Conservation (phyloP, 2,888 invertebrate genomes). For the Synergus laeviventris region DNA sequence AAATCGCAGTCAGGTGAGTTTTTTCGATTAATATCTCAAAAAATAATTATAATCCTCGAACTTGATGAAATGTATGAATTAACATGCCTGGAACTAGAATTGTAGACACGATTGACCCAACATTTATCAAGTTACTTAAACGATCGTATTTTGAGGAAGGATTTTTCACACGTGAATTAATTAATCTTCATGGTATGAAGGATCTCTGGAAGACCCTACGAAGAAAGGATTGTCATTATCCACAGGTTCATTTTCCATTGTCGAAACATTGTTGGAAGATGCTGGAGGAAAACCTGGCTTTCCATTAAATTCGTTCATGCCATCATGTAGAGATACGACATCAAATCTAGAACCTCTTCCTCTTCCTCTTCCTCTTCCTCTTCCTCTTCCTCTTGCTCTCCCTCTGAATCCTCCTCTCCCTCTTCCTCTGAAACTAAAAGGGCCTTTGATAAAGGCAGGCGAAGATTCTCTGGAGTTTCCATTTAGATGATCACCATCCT, state of each 20-base stretch:
- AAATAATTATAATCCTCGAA: constrained; percentile 5
- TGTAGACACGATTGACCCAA: background rate
- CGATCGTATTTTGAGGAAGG: background rate
- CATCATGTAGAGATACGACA: background rate
- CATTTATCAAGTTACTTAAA: background rate
- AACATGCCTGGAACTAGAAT: background rate
- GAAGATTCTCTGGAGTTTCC: background rate
- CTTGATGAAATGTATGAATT: background rate
- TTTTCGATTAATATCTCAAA: constrained; percentile 1
- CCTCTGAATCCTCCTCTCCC: background rate
- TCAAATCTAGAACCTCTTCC: constrained; percentile 25
- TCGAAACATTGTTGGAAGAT: background rate
- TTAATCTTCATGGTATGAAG: background rate
- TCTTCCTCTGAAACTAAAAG: background rate
- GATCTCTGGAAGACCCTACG: background rate
- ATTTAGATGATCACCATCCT: background rate
- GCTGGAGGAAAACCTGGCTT: background rate
- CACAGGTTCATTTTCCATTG: background rate
- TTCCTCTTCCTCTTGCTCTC: background rate
- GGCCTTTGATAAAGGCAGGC: background rate
- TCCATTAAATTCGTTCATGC: background rate
- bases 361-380: background rate
- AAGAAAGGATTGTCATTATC: background rate
- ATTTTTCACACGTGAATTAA: background rate
- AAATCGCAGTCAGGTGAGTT: background rate